A percentile compares a stretch with the other conserved stretches of the same genome.
Conservation (phyloP, 2,797 vertebrate genomes). For the Cossypha heuglini region DNA sequence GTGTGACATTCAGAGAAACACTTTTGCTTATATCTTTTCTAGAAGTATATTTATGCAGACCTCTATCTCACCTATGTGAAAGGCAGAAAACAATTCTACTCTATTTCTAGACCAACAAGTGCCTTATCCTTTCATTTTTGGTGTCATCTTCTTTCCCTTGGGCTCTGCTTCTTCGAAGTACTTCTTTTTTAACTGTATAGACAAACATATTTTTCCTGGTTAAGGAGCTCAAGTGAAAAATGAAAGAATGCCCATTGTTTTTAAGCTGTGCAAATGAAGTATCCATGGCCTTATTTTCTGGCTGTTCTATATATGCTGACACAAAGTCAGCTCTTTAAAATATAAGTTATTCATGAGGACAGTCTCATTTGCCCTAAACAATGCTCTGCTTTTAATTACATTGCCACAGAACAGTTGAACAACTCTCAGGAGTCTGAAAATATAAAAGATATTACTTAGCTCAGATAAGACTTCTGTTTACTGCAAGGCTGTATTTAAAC, state of each 20-base stretch:
- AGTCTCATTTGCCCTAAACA: constrained; percentile 48
- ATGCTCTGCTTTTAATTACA: constrained; percentile 15
- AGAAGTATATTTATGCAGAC: neutral
- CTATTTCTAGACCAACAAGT: neutral
- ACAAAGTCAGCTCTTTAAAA: neutral
- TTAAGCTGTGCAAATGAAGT: neutral
- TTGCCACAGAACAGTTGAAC: neutral
- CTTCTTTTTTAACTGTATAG: neutral
- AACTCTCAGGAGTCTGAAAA: constrained; percentile 13
- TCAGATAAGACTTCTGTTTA: neutral
- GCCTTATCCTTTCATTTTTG: neutral
- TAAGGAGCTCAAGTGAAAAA: neutral
- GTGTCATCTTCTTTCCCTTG: neutral
- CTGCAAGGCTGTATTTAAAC: neutral
- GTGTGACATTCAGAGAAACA: neutral
- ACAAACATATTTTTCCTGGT: neutral
- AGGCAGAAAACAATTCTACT: constrained; percentile 9
- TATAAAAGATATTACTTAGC: neutral
- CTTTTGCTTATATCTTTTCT: neutral
- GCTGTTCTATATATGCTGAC: neutral
- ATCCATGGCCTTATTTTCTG: neutral
- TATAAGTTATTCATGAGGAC: constrained; percentile 18
- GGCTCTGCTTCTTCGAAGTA: neutral
- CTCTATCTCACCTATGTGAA: neutral
- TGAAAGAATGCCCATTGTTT: neutral